Percentiles rank a stretch among this genome's conserved stretches.
phyloP scores from a whole-genome alignment of 64 coral and sea anemone species.

The Orbicella faveolata region DNA sequence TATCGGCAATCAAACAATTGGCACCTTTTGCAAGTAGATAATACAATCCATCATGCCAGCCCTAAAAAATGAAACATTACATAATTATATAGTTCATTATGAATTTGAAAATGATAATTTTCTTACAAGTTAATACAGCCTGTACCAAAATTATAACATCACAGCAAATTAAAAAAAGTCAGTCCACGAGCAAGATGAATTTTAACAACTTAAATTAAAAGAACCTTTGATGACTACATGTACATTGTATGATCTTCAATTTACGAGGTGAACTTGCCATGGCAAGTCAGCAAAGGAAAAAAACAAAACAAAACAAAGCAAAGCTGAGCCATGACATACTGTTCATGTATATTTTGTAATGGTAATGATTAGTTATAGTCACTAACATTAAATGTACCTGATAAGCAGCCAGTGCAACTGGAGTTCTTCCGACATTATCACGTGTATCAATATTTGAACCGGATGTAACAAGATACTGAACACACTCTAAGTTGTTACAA shows the following conservation, averaged over 20 bases:
- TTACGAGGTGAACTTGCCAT: too few relatives aligned
- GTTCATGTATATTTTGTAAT: too few relatives aligned
- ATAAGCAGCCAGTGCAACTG: constrained; percentile 75
- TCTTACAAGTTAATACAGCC: not conserved
- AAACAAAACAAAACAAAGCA: too few relatives aligned
- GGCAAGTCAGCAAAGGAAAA: too few relatives aligned
- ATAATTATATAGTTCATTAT: not conserved
- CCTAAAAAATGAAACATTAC: constrained; percentile 17
- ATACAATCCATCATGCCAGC: constrained; percentile 92
- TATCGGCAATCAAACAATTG: constrained; percentile 78
- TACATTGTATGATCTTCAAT: too few relatives aligned
- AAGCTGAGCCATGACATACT: too few relatives aligned
- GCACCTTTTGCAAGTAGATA: constrained; percentile 84
- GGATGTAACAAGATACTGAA: constrained; percentile 81
- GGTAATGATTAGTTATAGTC: too few relatives aligned
- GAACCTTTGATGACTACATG: too few relatives aligned
- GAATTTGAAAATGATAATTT: not conserved
- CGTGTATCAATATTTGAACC: constrained; percentile 70
- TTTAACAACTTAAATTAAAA: too few relatives aligned
- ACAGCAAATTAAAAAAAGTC: not conserved
- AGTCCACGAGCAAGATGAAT: not conserved
- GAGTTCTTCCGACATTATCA: constrained; percentile 76
- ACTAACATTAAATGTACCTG: constrained; percentile 39
- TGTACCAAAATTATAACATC: not conserved
- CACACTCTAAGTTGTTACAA: constrained; percentile 75